Conservation (phyloP, 2,113 vertebrate species). For the Cariama cristata region DNA sequence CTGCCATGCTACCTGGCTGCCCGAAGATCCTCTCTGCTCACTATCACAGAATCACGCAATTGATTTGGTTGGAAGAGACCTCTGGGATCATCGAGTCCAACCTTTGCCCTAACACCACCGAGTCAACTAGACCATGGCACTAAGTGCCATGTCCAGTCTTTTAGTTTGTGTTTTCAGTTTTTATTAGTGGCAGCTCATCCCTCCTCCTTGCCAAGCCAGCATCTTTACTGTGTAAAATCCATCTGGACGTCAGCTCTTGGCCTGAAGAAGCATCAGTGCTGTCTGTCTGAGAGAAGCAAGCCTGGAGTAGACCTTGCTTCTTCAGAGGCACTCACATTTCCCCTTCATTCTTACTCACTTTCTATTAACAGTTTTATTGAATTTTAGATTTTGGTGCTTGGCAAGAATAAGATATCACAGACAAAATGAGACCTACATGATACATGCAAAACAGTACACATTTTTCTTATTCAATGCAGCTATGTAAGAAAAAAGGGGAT, state of each 20-base stretch:
- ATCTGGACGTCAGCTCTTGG: neutral
- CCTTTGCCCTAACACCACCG: too few relatives aligned
- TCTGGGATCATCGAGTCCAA: too few relatives aligned
- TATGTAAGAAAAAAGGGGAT: neutral
- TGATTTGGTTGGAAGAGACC: too few relatives aligned
- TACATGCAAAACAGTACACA: neutral
- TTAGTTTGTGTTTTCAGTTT: too few relatives aligned
- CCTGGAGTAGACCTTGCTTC: neutral
- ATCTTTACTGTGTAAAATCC: neutral
- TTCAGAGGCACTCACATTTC: neutral
- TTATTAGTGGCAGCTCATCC: neutral
- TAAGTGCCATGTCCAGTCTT: too few relatives aligned
- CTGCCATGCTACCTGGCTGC: neutral
- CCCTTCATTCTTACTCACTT: neutral
- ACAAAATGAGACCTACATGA: neutral
- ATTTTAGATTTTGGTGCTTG: neutral
- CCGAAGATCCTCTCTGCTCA: neutral
- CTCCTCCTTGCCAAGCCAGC: neutral
- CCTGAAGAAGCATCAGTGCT: neutral
- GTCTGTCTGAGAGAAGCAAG: neutral
- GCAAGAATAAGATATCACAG: neutral
- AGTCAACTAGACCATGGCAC: too few relatives aligned
- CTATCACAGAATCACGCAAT: neutral
- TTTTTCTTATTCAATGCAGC: neutral
- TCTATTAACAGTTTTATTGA: neutral